Evolutionary conservation across 2,113 vertebrate species (phyloP), one percentile per base, ranked within the genome.

Genomic region (Miniopterus natalensis): DNA sequence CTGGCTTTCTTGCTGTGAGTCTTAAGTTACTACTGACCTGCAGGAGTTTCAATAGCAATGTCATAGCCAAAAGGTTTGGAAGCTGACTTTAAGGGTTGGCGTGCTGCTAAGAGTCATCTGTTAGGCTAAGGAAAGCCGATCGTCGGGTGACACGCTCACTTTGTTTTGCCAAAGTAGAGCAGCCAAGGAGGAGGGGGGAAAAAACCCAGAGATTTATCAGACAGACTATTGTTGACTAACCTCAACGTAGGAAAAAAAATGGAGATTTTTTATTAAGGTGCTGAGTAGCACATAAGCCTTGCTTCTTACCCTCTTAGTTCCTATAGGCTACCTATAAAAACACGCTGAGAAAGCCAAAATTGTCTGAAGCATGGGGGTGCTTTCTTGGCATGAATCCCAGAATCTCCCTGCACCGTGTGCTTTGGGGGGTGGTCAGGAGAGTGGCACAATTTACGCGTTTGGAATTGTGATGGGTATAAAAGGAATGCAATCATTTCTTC

Each of bases 371-470:
- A 9, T 29, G 40, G 66, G n/a, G 51, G 2, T 74, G 42, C 42
- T 96, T 70, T 92, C 63, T 57, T 84, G 92, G 90, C 90, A 5
- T 1, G 14, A 83, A 31, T 88, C 85, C 93, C 90, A 90, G 95
- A 84, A 45, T 49, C 66, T 61, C 86, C 85, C 66, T n/a, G 55
- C 57, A 51, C 20, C 0, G 8, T 17, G 61, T 5, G 20, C 55
- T 77, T 66, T 40, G 57, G 14, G 51, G 81, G 20, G 63, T 68
- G 57, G 6, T 8, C 70, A 68, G 31, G 66, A 84, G 81, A 73
- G 84, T 27, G 53, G 51, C 75, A 36, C 85, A 5, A 29, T 92
- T 92, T 79, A 84, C 40, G 83, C 12, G 0, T 77, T 55, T 68
- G 75, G 29, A 94, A 94, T 66, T n/a, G 51, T 36, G 25, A 57